Conservation (phyloP, 2,113 vertebrate genomes). For the Puma concolor region DNA sequence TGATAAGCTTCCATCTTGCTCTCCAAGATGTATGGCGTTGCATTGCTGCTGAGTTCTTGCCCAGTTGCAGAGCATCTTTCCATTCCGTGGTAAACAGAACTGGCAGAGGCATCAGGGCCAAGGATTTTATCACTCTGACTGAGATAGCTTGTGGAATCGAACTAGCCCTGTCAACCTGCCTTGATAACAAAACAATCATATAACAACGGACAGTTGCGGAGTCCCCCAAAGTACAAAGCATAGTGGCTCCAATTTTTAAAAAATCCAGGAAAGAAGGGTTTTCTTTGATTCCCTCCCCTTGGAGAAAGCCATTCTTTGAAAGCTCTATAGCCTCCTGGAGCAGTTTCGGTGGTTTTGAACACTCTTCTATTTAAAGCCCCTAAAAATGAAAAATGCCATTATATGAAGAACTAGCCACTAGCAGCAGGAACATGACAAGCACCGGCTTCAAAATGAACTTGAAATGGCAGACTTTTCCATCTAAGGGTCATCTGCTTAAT, state of each 20-base stretch:
- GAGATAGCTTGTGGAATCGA: background rate
- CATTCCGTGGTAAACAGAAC: background rate
- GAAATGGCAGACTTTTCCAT: slow-evolving; percentile 53
- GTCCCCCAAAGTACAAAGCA: background rate
- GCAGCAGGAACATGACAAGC: background rate
- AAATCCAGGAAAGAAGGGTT: background rate
- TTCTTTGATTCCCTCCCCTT: background rate
- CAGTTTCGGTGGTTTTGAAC: slow-evolving; percentile 5
- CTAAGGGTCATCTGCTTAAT: slow-evolving; percentile 44
- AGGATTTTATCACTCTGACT: background rate
- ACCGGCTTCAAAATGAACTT: slow-evolving; percentile 48
- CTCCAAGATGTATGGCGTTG: background rate
- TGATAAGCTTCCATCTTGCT: background rate
- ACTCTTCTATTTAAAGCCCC: slow-evolving; percentile 58
- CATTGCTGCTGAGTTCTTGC: background rate
- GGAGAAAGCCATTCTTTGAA: slow-evolving; percentile 28
- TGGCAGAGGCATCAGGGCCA: background rate
- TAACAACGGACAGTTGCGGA: background rate
- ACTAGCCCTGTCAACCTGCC: background rate
- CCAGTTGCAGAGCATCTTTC: background rate
- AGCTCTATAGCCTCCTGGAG: slow-evolving; percentile 34
- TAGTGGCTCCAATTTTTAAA: background rate
- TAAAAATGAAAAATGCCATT: slow-evolving; percentile 19
- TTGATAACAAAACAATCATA: background rate
- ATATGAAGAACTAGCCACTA: slow-evolving; percentile 20